Evolutionary conservation across 2,113 vertebrate genomes (phyloP).

Genomic region (Piprites chloris): DNA sequence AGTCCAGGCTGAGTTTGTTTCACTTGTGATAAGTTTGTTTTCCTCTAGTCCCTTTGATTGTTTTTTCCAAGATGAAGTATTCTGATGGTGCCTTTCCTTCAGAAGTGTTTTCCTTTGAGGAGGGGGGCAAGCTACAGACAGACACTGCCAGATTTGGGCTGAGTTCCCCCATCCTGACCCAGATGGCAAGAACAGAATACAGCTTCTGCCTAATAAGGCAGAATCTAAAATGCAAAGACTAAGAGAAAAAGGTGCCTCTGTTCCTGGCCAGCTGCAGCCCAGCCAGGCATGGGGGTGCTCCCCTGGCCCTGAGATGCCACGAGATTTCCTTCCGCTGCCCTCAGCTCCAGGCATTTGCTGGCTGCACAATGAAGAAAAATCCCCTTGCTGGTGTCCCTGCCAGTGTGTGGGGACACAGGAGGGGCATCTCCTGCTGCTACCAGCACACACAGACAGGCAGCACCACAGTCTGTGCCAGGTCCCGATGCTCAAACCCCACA

Average conservation of each 20-base stretch:
- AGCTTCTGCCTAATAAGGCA: constrained; percentile 21
- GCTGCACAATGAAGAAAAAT: neutral
- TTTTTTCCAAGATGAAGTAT: constrained; percentile 55
- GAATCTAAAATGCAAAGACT: neutral
- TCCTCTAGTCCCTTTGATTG: constrained; percentile 27
- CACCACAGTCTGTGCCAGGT: neutral
- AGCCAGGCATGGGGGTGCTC: neutral
- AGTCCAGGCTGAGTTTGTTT: constrained; percentile 52
- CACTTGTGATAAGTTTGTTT: constrained; percentile 57
- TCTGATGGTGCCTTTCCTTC: neutral
- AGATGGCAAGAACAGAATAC: neutral
- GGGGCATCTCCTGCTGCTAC: neutral
- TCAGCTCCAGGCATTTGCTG: neutral
- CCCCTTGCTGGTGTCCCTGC: neutral
- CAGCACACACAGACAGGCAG: neutral
- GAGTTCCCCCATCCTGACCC: neutral
- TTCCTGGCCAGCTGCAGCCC: neutral
- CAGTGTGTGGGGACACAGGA: neutral
- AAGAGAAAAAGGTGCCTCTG: constrained; percentile 14
- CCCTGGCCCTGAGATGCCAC: neutral
- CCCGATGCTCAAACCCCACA: constrained; percentile 8
- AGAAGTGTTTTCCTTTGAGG: constrained; percentile 42
- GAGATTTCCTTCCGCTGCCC: neutral
- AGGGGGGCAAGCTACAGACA: neutral
- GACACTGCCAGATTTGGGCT: constrained; percentile 7